Base-by-base conservation (phyloP, 2,888 invertebrate genomes). In the Pasiphila rectangulata region DNA sequence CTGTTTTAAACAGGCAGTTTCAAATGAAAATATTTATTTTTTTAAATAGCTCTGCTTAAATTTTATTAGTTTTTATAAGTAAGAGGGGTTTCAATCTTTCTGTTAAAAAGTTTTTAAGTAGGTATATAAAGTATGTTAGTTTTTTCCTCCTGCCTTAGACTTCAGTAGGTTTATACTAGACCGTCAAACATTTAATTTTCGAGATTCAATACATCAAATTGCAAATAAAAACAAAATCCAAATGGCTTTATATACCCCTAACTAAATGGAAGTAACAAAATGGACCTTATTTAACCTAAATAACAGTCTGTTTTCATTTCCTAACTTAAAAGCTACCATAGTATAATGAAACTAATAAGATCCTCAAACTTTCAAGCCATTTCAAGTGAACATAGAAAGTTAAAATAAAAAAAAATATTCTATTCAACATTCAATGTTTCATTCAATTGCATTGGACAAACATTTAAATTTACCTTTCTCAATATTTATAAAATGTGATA, bases 271-370 rank as follows among this genome's bases (percentile, higher is more conserved):
- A 54, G 49, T 57, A 59, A 56, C 60, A 54, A 59, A 55, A 50
- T 56, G 41, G 42, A 51, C 30, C 61, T 63, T 59, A 65, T 55
- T 61, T 67, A 68, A 71, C 62, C 66, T 73, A 74, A 59, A 65
- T 72, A 77, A 72, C 78, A 79, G 77, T 79, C 78, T 75, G 70
- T 77, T 65, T 63, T 69, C 47, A 59, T 65, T 69, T 52, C 67
- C 64, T 69, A 64, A 70, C 75, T 73, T 79, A n/a, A 79, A 74
- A 79, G 70, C 72, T 77, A 78, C 44, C 42, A 41, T 39, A 63
- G 63, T 61, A 56, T 72, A 57, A 67, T 56, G 53, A 61, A 42
- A 60, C 52, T 64, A 58, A 62, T 60, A 69, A 69, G 59, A 69
- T 74, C 72, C 70, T 15, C 24, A 15, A 10, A 6, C n/a, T 17